Conservation (phyloP, 2,888 invertebrate species). For the Drosophila quinaria region DNA sequence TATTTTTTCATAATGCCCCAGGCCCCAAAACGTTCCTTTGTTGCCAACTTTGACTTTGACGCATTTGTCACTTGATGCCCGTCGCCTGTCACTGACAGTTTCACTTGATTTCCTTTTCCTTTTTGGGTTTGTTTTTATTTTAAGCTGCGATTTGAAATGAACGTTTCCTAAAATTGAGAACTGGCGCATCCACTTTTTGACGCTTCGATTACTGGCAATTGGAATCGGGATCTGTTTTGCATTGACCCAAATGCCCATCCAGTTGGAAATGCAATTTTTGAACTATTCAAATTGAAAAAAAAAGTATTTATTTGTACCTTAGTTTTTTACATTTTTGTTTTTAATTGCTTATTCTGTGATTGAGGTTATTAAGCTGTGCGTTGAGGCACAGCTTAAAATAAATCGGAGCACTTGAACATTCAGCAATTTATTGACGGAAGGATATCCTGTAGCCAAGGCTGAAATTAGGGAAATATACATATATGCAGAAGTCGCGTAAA, state of each 20-base stretch:
- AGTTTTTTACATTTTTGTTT: neutral
- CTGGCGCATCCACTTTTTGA: slow-evolving; percentile 16
- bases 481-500: neutral
- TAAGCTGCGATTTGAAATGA: slow-evolving; percentile 30
- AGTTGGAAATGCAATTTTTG: slow-evolving; percentile 46
- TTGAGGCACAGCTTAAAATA: slow-evolving; percentile 14
- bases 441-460: neutral
- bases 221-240: slow-evolving; percentile 31
- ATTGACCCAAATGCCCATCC: slow-evolving; percentile 49
- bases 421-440: neutral
- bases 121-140: slow-evolving; percentile 8
- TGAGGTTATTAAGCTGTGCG: slow-evolving; percentile 11
- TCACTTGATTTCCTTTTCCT: slow-evolving; percentile 11
- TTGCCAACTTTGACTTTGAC: slow-evolving; percentile 54
- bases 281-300: slow-evolving; percentile 13
- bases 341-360: slow-evolving; percentile 25
- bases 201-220: slow-evolving; percentile 36
- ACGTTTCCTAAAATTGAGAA: slow-evolving; percentile 29
- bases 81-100: slow-evolving; percentile 37
- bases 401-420: slow-evolving; percentile 11
- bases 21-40: slow-evolving; percentile 11
- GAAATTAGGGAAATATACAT: neutral
- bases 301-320: slow-evolving; percentile 6
- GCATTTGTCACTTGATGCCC: slow-evolving; percentile 54
- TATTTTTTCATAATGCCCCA: slow-evolving; percentile 26